These are phyloP conservation scores for Forbesichthys agassizii DNA, from an alignment of 2,113 vertebrate species.

Conservation along the genomic window DNA sequence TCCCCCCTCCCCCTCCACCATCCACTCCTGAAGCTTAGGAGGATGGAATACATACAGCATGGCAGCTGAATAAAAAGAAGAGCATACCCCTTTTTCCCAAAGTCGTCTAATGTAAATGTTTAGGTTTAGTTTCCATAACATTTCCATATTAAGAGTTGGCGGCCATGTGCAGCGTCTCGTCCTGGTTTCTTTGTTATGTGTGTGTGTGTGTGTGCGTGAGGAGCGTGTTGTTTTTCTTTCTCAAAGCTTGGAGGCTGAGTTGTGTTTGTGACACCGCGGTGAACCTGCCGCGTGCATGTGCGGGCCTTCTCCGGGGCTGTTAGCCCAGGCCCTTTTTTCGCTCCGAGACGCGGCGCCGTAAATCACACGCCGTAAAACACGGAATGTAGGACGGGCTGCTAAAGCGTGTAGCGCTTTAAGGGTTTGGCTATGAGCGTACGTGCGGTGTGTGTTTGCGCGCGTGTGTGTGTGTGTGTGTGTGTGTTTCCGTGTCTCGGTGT, in stretches of 20 bases:
- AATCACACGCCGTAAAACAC: slow-evolving; percentile 86
- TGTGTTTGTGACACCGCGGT: slow-evolving; percentile 82
- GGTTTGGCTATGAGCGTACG: slow-evolving; percentile 14
- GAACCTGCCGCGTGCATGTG: slow-evolving; percentile 87
- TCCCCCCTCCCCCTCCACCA: slow-evolving; percentile 24
- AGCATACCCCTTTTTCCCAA: slow-evolving; percentile 64
- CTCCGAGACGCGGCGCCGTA: slow-evolving; percentile 82
- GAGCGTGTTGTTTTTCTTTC: neutral
- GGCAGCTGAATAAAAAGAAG: slow-evolving; percentile 58
- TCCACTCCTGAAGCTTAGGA: slow-evolving; percentile 25
- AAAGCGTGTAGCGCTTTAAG: slow-evolving; percentile 56
- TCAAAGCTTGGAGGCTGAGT: slow-evolving; percentile 58
- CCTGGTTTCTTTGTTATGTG: slow-evolving; percentile 7
- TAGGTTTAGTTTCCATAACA: slow-evolving; percentile 81
- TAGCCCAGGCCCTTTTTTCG: slow-evolving; percentile 87
- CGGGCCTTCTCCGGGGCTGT: slow-evolving; percentile 84
- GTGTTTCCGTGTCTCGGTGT: slow-evolving; percentile 18
- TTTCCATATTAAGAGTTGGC: slow-evolving; percentile 80
- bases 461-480: slow-evolving; percentile 24
- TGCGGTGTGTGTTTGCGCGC: slow-evolving; percentile 8
- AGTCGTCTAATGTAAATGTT: slow-evolving; percentile 82
- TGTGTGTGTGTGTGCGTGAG: too few relatives aligned
- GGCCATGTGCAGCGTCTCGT: slow-evolving; percentile 40
- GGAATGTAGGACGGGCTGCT: slow-evolving; percentile 68
- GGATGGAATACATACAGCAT: slow-evolving; percentile 45